Base-by-base conservation (phyloP, 2,797 vertebrate species). In the Acanthornis magna region DNA sequence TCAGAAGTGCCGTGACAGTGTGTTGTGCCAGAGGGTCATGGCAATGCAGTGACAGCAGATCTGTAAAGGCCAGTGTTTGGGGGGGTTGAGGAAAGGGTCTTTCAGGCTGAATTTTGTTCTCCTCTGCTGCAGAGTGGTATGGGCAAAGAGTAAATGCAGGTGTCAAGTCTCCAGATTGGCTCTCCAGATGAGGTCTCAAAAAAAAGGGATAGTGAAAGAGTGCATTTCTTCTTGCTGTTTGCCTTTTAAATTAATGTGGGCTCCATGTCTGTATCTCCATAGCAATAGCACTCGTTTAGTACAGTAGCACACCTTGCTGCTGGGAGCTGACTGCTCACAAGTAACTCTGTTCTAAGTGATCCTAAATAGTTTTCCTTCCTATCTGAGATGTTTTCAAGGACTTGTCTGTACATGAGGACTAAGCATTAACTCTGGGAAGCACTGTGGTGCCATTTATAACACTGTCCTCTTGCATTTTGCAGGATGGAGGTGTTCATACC, bases 401-500 rank as follows among this genome's bases (percentile, higher is more conserved):
- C 29, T 50, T 53, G 8, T 47, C 29, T 84, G 2, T 51, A 12
- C 25, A 3, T 47, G 50, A 71, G 23, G 15, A 54, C n/a, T 74
- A 7, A 80, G 15, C 17, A 13, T 21, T 30, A 48, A 10, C 50
- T 27, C 17, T 67, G 13, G 61, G 43, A 60, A 57, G 36, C 13
- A 1, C 48, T 50, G 2, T 26, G 70, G 21, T 88, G 51, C 57
- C 6, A 2, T 79, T 66, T 73, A 0, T 57, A 71, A 86, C 21
- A 2, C 27, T 20, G 10, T 74, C 18, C 54, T 79, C 26, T 89
- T 85, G 19, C 58, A 43, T 95, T 38, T 98, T 97, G 83, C 93
- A 99, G 99, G 97, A 97, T 61, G 99, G 99, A 96, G 97, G 90
- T 9, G 96, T 98, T 68, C 98, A 98, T 40, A 80, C 96, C 0